Base-by-base conservation (phyloP, 2,113 vertebrate genomes). In the Pyrgilauda ruficollis region DNA sequence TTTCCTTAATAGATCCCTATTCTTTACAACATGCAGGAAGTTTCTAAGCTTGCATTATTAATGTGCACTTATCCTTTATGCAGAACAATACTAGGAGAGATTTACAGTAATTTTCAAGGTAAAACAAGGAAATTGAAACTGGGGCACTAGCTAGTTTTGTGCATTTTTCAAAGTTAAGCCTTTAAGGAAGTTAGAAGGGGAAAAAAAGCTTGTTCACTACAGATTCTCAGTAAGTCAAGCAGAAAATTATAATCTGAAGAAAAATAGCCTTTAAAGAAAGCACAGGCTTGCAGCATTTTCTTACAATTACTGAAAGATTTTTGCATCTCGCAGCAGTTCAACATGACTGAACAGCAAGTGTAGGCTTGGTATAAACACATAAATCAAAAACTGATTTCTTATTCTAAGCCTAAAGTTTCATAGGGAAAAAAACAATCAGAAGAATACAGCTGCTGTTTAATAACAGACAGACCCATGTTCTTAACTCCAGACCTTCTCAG, bases 201-300 rank as follows among this genome's bases (percentile, higher is more conserved):
- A 2, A 5, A 52, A 63, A 72, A 68, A 59, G 5, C 52, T 82
- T 50, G 16, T 72, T 94, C 74, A 11, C 22, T 72, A 68, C 74
- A 90, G 72, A 83, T 66, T 75, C 91, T 92, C 19, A 84, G 41
- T 53, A 14, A 94, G 43, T 82, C 81, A 91, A 76, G 95, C 81
- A 93, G 92, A 93, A 93, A 96, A 90, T 80, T 73, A n/a, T 89
- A 90, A 92, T 92, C 79, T 83, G 89, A 83, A 93, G 79, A 88
- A 88, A 96, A 97, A 79, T 23, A 84, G 64, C 73, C 91, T 95
- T 91, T 67, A 81, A 82, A 82, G 74, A 91, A 96, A 94, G 46
- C 64, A 79, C 30, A 78, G 73, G 28, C 44, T 91, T 55, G 16
- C 44, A 93, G 58, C 47, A 67, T 79, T 93, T 83, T 69, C 83